Evolutionary conservation across 64 coral and sea anemone genomes (phyloP), one percentile per base, ranked within the genome.

Genomic region (Montipora cactus): DNA sequence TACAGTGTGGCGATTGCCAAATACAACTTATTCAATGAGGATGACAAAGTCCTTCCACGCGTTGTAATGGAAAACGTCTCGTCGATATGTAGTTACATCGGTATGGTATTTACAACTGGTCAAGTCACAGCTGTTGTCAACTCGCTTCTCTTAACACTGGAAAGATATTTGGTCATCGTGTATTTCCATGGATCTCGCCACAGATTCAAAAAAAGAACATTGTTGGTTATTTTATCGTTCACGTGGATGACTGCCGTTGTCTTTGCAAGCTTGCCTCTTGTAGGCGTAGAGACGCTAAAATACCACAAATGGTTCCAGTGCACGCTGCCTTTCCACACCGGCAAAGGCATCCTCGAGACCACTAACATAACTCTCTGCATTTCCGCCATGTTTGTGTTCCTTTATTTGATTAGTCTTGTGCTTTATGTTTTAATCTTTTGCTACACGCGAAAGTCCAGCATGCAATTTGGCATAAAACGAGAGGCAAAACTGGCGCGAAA

Each of bases 281-380:
- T 88, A 19, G 95, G 95, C 0, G 92, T 91, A 52, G 59, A 83
- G 73, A 79, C 19, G 61, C 84, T 83, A 48, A 84, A 81, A 84
- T 94, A 81, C 75, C 95, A 81, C 79, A 94, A 84, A 67, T 94
- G 79, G 77, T 97, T 89, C 74, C 96, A 78, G 81, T 97, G 74
- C 37, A 98, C 90, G 3, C 80, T 93, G 92, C 92, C 96, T 48
- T 89, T 95, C 64, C 64, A 92, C 25, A 79, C 66, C 3, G 82
- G 82, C 2, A 52, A 71, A 47, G 25, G 8, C 6, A 58, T 91
- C 8, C 7, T 83, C 19, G 28, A 93, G 0, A 93, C 58, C 7
- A 37, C 49, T 16, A 13, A 58, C 48, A 53, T 93, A 11, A 93
- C 92, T 9, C 12, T 93, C 1, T 59, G 47, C 19, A 70, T 93